Base-by-base conservation (phyloP, 2,797 vertebrate species). In the Mormyrus proboscirostris region DNA sequence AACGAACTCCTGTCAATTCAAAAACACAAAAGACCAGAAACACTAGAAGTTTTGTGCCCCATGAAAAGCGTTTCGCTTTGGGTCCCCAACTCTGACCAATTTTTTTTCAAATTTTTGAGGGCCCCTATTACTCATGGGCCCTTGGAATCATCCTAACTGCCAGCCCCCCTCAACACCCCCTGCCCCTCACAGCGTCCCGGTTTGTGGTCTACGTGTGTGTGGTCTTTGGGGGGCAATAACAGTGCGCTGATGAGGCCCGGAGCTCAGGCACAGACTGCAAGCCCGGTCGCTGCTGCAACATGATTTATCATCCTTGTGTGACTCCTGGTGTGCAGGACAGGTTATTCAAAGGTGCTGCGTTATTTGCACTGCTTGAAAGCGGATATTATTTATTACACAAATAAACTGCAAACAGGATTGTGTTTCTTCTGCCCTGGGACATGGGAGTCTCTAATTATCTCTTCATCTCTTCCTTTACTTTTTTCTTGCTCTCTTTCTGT, bases 321-420 rank as follows among this genome's bases (percentile, higher is more conserved):
- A 79, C 85, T 38, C 69, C 51, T 57, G 29, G 25, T 89, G 62
- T 86, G 88, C 65, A 14, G 16, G 47, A 47, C 84, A 41, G 73
- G 44, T 90, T 91, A 92, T 91, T 91, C 89, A 91, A 59, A 90
- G 79, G 85, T 91, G 88, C 62, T 84, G 88, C 89, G 83, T 92
- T 90, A 92, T 91, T 90, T 88, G 59, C 89, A 51, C 59, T 53
- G 55, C 14, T 87, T 93, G 94, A 92, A 91, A 92, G 83, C 90
- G 73, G 8, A 87, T 90, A 76, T 91, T 89, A 92, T 91, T 91
- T 92, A 91, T 91, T 85, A 88, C 33, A 5, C 87, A 92, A 89
- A 91, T 85, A 73, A 90, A 92, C 73, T 92, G 89, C 82, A 91
- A 92, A 89, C 88, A 91, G 91, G 93, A 92, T 94, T 93, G 89